phyloP scores from a whole-genome alignment of 2,888 invertebrate species.

The Eucriotettix oculatus region DNA sequence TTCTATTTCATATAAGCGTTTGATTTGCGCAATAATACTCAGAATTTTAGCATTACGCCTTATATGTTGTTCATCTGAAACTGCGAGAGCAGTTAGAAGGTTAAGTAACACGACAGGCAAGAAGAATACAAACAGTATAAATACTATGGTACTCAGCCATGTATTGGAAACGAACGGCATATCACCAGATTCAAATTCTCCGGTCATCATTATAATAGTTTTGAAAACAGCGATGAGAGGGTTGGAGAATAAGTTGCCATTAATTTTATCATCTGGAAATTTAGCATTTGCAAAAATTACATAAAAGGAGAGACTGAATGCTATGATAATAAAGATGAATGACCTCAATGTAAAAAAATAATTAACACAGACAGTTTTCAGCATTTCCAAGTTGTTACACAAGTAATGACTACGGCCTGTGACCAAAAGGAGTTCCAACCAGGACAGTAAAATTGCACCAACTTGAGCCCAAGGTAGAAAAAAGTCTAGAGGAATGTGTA shows the following conservation, averaged over 20 bases:
- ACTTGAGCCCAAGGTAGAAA: background rate
- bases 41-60: background rate
- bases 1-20: constrained; percentile 4
- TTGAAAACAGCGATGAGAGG: background rate
- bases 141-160: background rate
- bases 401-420: background rate
- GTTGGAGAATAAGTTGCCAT: background rate
- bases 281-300: background rate
- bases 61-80: background rate
- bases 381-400: background rate
- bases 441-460: background rate
- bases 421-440: background rate
- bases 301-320: background rate
- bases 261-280: background rate
- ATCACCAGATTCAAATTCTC: background rate
- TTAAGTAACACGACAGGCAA: background rate
- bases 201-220: constrained; percentile 1
- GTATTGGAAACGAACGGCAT: background rate
- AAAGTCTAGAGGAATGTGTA: background rate
- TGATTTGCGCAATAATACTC: background rate
- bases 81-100: constrained; percentile 1
- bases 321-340: background rate
- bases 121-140: background rate
- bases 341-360: background rate
- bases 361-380: background rate